A percentile compares a stretch with the other conserved stretches of the same genome.
phyloP scores from a whole-genome alignment of 2,113 vertebrate genomes.

The Macaca mulatta region DNA sequence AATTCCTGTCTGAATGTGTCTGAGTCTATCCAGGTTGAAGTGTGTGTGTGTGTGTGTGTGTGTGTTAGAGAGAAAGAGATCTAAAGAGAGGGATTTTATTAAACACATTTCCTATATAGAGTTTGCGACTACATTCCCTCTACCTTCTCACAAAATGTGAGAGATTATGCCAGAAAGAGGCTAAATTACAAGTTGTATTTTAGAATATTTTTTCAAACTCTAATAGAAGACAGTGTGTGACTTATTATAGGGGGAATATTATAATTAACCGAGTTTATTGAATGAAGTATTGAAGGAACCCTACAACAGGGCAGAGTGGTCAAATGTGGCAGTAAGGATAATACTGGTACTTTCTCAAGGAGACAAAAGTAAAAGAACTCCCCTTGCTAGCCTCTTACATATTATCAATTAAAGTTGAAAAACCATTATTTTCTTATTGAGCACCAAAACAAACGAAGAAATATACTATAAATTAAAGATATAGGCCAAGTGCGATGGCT shows the following conservation, averaged over 20 bases:
- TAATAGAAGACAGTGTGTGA: not conserved
- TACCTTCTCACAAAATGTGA: not conserved
- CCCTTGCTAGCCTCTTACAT: not conserved
- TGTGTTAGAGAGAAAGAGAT: too few species aligned
- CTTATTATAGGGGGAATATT: not conserved
- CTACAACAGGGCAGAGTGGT: not conserved
- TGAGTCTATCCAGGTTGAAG: not conserved
- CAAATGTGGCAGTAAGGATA: not conserved
- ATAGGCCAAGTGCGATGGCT: not conserved
- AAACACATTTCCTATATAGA: not conserved
- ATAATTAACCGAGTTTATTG: not conserved
- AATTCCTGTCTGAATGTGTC: not conserved
- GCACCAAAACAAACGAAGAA: not conserved
- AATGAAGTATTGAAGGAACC: not conserved
- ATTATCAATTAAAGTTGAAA: not conserved
- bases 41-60: not conserved
- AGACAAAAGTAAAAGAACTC: not conserved
- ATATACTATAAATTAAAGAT: not conserved
- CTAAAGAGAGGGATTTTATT: not conserved
- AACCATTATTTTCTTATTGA: not conserved
- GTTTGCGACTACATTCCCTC: not conserved
- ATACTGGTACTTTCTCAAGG: not conserved
- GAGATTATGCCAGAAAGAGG: not conserved
- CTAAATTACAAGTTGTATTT: constrained; percentile 4
- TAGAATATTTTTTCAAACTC: constrained; percentile 28